These are phyloP conservation scores for Drosophila lowei DNA, from an alignment of 1,140 invertebrate species.

Conservation along the genomic window DNA sequence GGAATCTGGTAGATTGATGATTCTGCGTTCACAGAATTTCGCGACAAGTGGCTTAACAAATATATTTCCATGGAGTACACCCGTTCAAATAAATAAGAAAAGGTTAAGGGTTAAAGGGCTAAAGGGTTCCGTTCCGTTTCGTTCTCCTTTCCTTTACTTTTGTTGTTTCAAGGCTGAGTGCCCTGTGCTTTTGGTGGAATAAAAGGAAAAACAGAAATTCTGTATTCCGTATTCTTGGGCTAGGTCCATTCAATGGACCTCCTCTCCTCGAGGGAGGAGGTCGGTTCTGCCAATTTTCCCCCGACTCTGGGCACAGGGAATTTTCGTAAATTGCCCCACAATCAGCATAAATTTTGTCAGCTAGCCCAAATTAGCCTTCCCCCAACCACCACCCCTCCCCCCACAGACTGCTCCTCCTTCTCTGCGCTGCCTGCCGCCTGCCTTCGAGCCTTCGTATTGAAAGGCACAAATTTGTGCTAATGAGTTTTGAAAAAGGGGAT, in stretches of 20 bases:
- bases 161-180: slow-evolving; percentile 73
- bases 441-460: slow-evolving; percentile 42
- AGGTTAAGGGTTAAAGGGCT: slow-evolving; percentile 5
- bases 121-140: background rate
- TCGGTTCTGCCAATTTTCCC: slow-evolving; percentile 57
- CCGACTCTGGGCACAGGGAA: slow-evolving; percentile 52
- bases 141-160: slow-evolving; percentile 18
- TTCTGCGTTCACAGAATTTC: too few relatives aligned
- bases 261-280: slow-evolving; percentile 14
- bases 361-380: slow-evolving; percentile 44
- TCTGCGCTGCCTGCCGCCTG: slow-evolving; percentile 25
- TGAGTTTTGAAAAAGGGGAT: slow-evolving; percentile 78
- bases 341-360: slow-evolving; percentile 78
- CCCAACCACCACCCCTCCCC: background rate
- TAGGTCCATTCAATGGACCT: slow-evolving; percentile 28
- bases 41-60: too few relatives aligned
- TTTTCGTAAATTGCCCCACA: slow-evolving; percentile 77
- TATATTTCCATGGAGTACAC: background rate
- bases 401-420: slow-evolving; percentile 3
- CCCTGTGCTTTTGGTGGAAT: slow-evolving; percentile 48
- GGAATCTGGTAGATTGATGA: too few relatives aligned
- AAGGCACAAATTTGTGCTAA: slow-evolving; percentile 80
- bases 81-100: slow-evolving; percentile 36
- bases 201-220: slow-evolving; percentile 43
- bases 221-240: slow-evolving; percentile 49